Percentiles rank a stretch among this genome's conserved stretches.
phyloP scores from a whole-genome alignment of 2,113 vertebrate genomes.

The Alces alces region DNA sequence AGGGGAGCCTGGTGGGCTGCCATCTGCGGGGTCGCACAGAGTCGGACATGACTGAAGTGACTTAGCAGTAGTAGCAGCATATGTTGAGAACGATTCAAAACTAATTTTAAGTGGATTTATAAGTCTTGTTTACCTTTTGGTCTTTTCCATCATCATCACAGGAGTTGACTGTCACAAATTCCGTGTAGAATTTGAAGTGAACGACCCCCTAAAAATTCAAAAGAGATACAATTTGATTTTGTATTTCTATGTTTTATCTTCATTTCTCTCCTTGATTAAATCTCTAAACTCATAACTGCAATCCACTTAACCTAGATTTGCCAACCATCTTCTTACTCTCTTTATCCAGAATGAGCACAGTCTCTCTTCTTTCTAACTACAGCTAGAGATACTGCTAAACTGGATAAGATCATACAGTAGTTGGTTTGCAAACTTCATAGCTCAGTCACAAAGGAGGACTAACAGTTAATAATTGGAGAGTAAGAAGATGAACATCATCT shows the following conservation, averaged over 20 bases:
- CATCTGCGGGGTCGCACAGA: too few species aligned
- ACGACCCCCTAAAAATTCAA: neutral
- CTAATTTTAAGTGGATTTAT: neutral
- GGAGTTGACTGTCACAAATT: neutral
- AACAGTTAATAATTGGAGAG: neutral
- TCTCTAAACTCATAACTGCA: neutral
- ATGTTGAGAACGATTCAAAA: neutral
- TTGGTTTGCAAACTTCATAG: neutral
- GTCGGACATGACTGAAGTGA: too few species aligned
- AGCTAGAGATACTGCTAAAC: neutral
- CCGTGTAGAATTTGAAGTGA: neutral
- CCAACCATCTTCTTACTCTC: neutral
- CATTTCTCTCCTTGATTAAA: neutral
- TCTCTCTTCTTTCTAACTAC: neutral
- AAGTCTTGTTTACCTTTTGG: neutral
- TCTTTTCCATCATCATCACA: neutral
- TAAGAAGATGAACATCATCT: neutral
- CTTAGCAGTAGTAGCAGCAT: neutral
- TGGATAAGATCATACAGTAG: neutral
- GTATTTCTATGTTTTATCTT: neutral
- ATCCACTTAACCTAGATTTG: neutral
- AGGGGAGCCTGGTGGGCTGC: too few species aligned
- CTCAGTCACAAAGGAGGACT: neutral
- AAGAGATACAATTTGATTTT: neutral
- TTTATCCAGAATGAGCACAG: neutral